phyloP scores from a whole-genome alignment of 2,797 vertebrate genomes.

The Huso huso region DNA sequence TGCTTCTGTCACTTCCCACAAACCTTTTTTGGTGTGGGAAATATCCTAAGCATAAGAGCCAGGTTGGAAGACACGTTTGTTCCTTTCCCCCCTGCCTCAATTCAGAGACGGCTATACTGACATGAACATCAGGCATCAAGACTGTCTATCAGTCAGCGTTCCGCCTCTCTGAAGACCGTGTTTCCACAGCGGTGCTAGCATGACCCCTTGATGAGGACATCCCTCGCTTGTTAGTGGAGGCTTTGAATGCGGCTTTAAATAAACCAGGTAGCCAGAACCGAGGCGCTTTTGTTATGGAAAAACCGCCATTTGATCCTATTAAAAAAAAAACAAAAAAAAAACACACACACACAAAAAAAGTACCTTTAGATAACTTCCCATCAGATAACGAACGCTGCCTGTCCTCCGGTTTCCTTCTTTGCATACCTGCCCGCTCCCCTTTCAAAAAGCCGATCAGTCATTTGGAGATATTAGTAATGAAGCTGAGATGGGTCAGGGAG shows the following conservation, averaged over 20 bases:
- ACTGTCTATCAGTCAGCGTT: no score
- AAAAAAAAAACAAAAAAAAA: slow-evolving; percentile 35
- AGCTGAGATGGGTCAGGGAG: no score
- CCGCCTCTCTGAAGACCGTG: no score
- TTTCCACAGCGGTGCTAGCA: no score
- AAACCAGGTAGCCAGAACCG: slow-evolving; percentile 35
- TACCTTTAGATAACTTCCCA: slow-evolving; percentile 66
- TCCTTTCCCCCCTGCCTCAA: no score
- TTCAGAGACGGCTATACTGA: no score
- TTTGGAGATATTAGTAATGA: slow-evolving; percentile 19
- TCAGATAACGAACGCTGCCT: slow-evolving; percentile 64
- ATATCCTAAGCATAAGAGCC: no score
- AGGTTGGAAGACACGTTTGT: no score
- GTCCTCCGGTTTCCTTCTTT: slow-evolving; percentile 66
- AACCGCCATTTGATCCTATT: slow-evolving; percentile 53
- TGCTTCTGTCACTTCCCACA: no score
- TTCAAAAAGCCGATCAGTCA: slow-evolving; percentile 62
- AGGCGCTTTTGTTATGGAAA: slow-evolving; percentile 73
- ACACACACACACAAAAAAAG: slow-evolving; percentile 61
- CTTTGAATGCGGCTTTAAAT: slow-evolving; percentile 29
- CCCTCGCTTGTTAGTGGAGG: slow-evolving; percentile 17
- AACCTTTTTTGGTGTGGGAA: no score
- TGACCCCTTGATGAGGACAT: no score
- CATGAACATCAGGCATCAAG: no score
- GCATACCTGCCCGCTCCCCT: slow-evolving; percentile 65